phyloP scores from a whole-genome alignment of 2,113 vertebrate species.

The Crotalus tigris region DNA sequence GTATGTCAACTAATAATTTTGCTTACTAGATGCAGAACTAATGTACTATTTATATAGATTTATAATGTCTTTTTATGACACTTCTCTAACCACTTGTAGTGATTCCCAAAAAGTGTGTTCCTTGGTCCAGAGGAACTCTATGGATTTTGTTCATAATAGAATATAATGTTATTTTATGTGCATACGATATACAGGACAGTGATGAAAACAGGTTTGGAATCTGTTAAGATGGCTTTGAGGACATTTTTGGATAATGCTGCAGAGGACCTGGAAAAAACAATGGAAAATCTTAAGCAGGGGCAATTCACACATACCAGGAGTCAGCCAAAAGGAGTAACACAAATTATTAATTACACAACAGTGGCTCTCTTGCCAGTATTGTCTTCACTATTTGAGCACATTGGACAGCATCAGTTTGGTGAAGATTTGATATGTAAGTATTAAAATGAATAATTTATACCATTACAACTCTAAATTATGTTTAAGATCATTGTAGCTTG shows the following conservation, averaged over 20 bases:
- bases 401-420: constrained; percentile 91
- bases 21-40: neutral
- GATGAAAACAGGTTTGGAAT: constrained; percentile 94
- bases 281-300: constrained; percentile 91
- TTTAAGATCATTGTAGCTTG: neutral
- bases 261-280: constrained; percentile 89
- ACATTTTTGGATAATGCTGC: constrained; percentile 87
- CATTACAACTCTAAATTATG: neutral
- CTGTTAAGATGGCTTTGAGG: constrained; percentile 84
- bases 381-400: constrained; percentile 91
- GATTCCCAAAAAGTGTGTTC: neutral
- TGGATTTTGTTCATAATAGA: neutral
- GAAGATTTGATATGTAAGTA: constrained; percentile 92
- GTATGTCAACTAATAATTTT: neutral
- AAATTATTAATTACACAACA: constrained; percentile 97
- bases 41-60: neutral
- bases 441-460: constrained; percentile 16
- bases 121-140: neutral
- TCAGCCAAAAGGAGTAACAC: constrained; percentile 86
- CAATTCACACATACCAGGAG: constrained; percentile 90
- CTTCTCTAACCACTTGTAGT: neutral
- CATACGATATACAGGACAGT: constrained; percentile 77
- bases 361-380: constrained; percentile 89
- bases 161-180: constrained; percentile 28
- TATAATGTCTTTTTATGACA: neutral